A percentile compares a stretch with the other conserved stretches of the same genome.
phyloP scores from a whole-genome alignment of 2,797 vertebrate genomes.

The Thripadectes ignobilis region DNA sequence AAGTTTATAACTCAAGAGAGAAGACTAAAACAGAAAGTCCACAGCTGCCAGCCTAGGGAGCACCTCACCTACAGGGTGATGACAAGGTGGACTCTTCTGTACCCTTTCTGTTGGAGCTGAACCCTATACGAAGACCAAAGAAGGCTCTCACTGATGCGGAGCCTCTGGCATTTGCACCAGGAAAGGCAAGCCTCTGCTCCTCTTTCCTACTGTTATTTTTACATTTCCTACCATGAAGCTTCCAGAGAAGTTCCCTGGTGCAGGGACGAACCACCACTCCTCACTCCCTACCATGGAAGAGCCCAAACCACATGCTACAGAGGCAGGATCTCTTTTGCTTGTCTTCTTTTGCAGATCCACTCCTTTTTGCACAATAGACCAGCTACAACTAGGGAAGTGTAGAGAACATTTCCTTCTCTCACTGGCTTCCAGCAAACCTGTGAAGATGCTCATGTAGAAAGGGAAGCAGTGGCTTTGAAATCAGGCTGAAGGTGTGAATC shows the following conservation, averaged over 20 bases:
- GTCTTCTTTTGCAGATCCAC: neutral
- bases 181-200: neutral
- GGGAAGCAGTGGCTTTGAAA: neutral
- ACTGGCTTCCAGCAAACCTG: neutral
- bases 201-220: neutral
- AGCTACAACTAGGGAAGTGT: neutral
- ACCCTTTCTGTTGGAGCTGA: neutral
- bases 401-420: neutral
- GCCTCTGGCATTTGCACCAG: neutral
- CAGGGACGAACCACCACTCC: neutral
- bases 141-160: neutral
- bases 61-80: neutral
- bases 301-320: neutral
- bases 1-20: neutral
- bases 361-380: neutral
- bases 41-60: neutral
- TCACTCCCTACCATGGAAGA: neutral
- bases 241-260: neutral
- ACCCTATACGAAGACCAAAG: accelerated
- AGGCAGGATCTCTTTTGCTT: neutral
- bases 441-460: neutral
- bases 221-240: neutral
- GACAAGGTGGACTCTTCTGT: neutral
- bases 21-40: neutral
- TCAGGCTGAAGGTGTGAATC: neutral